Conservation (phyloP, 2,113 vertebrate genomes). For the Mellivora capensis region DNA sequence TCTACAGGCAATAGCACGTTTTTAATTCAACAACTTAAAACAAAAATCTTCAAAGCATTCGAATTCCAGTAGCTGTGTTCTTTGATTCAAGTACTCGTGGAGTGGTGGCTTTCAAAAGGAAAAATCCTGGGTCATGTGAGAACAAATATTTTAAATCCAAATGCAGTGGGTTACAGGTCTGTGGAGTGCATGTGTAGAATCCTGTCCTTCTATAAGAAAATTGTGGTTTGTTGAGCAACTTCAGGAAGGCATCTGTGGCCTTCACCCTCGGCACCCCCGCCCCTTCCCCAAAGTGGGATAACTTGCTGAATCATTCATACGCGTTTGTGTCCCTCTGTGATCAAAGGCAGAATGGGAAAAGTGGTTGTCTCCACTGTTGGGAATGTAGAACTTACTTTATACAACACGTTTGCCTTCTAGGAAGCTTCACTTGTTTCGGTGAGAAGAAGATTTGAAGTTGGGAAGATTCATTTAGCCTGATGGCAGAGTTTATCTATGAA, state of each 20-base stretch:
- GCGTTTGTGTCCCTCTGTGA: not conserved
- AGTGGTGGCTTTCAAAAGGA: not conserved
- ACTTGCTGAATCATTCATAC: constrained; percentile 55
- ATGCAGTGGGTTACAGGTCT: not conserved
- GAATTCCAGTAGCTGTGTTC: not conserved
- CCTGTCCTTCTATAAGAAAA: not conserved
- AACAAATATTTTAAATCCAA: not conserved
- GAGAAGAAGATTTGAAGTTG: not conserved
- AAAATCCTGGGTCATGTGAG: not conserved
- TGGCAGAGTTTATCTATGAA: not conserved
- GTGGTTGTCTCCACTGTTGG: not conserved
- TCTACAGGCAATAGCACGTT: not conserved
- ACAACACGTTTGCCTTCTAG: not conserved
- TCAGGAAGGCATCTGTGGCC: constrained; percentile 34
- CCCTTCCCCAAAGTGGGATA: not conserved
- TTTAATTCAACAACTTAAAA: not conserved
- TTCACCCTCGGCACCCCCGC: not conserved
- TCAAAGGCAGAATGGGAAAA: not conserved
- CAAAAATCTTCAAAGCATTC: not conserved
- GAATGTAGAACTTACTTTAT: not conserved
- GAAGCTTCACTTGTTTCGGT: not conserved
- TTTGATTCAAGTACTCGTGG: not conserved
- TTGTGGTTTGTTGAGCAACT: constrained; percentile 50
- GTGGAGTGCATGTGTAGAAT: not conserved
- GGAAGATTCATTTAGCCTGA: not conserved